Conservation (phyloP, 2,888 invertebrate species). For the Apotomis turbidana region DNA sequence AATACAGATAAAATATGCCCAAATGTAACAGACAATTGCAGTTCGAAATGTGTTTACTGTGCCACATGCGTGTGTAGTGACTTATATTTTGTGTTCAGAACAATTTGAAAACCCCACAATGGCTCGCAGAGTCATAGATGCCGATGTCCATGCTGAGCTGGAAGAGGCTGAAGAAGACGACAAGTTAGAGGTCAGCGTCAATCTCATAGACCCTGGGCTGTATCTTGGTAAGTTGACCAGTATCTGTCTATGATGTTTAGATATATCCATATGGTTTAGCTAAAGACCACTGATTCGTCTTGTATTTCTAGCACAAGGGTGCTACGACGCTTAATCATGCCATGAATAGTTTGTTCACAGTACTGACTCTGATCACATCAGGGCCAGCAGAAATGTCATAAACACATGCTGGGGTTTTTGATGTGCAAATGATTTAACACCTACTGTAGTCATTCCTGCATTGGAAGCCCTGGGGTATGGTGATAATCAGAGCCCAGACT, state of each 20-base stretch:
- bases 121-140: slow-evolving; percentile 11
- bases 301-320: too few relatives aligned
- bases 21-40: background rate
- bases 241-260: slow-evolving; percentile 45
- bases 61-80: background rate
- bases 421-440: too few relatives aligned
- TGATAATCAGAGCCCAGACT: too few relatives aligned
- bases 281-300: background rate
- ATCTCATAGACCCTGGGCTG: slow-evolving; percentile 71
- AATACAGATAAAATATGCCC: background rate
- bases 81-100: background rate
- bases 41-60: background rate
- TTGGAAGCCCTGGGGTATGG: too few relatives aligned
- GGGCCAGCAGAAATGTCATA: too few relatives aligned
- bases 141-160: background rate
- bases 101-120: background rate
- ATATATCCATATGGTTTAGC: background rate
- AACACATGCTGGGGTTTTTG: too few relatives aligned
- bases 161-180: slow-evolving; percentile 47
- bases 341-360: too few relatives aligned
- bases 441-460: too few relatives aligned
- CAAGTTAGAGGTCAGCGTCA: slow-evolving; percentile 69
- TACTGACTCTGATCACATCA: too few relatives aligned
- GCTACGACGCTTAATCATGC: too few relatives aligned
- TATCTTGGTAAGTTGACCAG: slow-evolving; percentile 61